A percentile compares a stretch with the other conserved stretches of the same genome.
These are phyloP conservation scores for Cynaeus angustus DNA, from an alignment of 2,888 invertebrate species.

Conservation along the genomic window DNA sequence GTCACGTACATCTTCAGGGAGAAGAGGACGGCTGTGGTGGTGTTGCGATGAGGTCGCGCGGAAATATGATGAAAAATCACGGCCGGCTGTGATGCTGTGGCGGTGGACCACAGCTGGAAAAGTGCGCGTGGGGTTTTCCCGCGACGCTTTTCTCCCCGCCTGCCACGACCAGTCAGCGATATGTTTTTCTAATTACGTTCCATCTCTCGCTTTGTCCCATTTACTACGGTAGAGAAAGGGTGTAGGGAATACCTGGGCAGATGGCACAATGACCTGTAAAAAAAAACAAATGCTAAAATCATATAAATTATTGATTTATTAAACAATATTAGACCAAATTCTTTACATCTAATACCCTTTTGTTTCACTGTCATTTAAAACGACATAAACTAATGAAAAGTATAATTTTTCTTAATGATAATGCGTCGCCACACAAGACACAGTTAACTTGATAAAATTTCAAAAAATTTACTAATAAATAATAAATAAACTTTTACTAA, in stretches of 20 bases:
- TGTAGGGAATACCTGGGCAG: not conserved
- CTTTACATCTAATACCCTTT: too few relatives aligned
- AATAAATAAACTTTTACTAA: too few relatives aligned
- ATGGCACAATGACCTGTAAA: not conserved
- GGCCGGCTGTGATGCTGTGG: constrained; percentile 62
- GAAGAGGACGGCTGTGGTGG: constrained; percentile 2
- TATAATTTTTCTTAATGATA: too few relatives aligned
- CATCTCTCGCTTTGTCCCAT: constrained; percentile 58
- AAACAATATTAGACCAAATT: not conserved
- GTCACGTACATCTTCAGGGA: constrained; percentile 35
- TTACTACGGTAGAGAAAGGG: constrained; percentile 13
- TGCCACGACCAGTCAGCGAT: constrained; percentile 58
- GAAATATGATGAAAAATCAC: constrained; percentile 70
- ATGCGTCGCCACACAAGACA: too few relatives aligned
- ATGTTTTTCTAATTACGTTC: constrained; percentile 66
- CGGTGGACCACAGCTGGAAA: constrained; percentile 68
- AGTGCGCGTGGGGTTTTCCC: constrained; percentile 68
- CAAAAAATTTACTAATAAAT: too few relatives aligned
- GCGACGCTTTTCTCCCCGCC: constrained; percentile 58
- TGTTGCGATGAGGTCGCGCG: constrained; percentile 27
- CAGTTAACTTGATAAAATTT: too few relatives aligned
- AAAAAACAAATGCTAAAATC: too few relatives aligned
- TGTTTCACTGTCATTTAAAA: too few relatives aligned
- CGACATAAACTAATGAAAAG: too few relatives aligned
- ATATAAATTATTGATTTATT: too few relatives aligned